These are phyloP conservation scores for Dolichallabes microphthalmus DNA, from an alignment of 2,113 vertebrate genomes.

Conservation along the genomic window DNA sequence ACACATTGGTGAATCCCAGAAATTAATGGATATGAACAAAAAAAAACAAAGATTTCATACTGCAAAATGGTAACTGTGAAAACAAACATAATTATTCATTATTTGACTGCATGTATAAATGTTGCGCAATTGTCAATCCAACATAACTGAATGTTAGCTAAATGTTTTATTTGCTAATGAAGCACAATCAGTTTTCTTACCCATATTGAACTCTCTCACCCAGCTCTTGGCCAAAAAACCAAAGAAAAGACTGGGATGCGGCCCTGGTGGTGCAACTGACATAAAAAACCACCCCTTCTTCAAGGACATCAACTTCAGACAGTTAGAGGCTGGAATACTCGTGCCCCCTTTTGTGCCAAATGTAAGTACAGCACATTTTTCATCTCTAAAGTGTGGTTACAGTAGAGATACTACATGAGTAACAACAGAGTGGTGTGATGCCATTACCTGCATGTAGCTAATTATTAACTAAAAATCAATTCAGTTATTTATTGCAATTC, in stretches of 20 bases:
- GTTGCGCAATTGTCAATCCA: neutral
- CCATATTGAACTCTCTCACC: neutral
- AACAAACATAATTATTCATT: no score
- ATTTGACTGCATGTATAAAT: neutral
- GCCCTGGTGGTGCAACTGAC: conserved; percentile 51
- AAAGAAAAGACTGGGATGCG: conserved; percentile 70
- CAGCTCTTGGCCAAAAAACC: conserved; percentile 80
- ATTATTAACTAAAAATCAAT: neutral
- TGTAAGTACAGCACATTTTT: conserved; percentile 56
- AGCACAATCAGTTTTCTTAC: neutral
- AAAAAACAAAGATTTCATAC: no score
- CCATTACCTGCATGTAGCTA: neutral
- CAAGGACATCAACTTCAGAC: conserved; percentile 77
- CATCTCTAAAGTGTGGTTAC: no score
- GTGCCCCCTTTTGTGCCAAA: conserved; percentile 77
- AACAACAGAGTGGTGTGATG: neutral
- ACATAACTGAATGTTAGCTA: neutral
- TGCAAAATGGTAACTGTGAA: neutral
- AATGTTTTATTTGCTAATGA: neutral
- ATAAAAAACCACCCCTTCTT: conserved; percentile 80
- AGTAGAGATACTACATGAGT: neutral
- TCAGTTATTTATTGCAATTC: no score
- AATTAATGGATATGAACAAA: no score
- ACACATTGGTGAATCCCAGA: no score
- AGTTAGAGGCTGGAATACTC: conserved; percentile 78